Percentiles rank a stretch among this genome's conserved stretches.
These are phyloP conservation scores for Egretta garzetta DNA, from an alignment of 2,113 vertebrate genomes.

Conservation along the genomic window DNA sequence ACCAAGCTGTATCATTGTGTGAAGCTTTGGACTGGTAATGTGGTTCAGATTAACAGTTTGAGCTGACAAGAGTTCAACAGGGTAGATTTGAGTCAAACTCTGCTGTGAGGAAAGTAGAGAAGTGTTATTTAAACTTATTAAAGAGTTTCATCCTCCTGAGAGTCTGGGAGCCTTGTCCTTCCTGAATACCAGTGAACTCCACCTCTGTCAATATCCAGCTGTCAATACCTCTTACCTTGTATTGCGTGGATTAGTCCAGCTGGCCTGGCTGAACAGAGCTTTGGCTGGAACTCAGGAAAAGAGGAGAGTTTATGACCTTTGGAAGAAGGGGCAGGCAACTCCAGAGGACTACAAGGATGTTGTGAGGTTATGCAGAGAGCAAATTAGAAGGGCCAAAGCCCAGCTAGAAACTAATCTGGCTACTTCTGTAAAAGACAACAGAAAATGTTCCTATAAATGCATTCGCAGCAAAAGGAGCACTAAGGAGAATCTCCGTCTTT, in stretches of 20 bases:
- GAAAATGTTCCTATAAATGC: too few species aligned
- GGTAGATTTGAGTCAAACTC: background rate
- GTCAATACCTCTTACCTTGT: background rate
- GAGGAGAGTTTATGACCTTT: too few species aligned
- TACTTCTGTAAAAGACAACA: too few species aligned
- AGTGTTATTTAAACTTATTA: background rate
- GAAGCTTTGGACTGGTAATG: background rate
- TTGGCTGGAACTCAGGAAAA: too few species aligned
- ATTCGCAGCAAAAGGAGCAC: too few species aligned
- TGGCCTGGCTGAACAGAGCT: too few species aligned
- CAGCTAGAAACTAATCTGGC: too few species aligned
- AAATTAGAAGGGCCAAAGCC: too few species aligned
- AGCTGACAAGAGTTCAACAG: background rate
- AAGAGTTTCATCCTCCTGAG: background rate
- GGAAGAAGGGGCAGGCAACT: too few species aligned
- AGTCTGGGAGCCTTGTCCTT: background rate
- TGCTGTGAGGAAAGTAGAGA: background rate
- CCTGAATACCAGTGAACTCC: background rate
- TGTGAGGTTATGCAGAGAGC: too few species aligned
- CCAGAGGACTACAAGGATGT: too few species aligned
- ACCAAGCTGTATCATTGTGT: background rate
- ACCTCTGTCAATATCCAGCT: background rate
- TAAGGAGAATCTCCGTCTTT: too few species aligned
- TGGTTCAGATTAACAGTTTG: background rate
- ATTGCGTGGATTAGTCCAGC: background rate